Conservation (phyloP, 2,888 invertebrate genomes). For the Ectemnius continuus region DNA sequence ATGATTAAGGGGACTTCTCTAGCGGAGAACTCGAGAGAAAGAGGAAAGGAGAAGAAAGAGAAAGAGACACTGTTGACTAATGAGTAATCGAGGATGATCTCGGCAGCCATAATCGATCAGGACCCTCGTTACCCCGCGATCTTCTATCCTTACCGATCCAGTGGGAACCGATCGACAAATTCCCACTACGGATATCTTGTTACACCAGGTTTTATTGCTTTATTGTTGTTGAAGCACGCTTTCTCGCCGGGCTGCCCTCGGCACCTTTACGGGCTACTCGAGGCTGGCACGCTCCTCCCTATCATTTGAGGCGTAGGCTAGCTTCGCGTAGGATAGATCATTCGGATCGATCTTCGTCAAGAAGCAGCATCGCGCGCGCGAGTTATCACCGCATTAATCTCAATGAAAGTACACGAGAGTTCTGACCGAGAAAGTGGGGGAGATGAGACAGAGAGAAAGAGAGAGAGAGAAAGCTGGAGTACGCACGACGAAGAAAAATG, state of each 20-base stretch:
- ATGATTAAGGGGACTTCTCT: slow-evolving; percentile 38
- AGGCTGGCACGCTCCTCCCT: too few relatives aligned
- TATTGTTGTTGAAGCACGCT: not conserved
- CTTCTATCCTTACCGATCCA: not conserved
- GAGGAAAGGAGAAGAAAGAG: not conserved
- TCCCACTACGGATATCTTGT: not conserved
- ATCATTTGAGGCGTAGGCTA: too few relatives aligned
- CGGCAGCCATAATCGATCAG: slow-evolving; percentile 24
- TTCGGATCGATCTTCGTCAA: too few relatives aligned
- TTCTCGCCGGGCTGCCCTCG: not conserved
- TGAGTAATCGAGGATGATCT: slow-evolving; percentile 53
- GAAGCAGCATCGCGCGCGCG: too few relatives aligned
- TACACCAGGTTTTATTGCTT: not conserved
- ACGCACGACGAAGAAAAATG: too few relatives aligned
- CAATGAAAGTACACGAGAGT: slow-evolving; percentile 37
- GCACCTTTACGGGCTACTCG: not conserved
- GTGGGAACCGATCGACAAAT: not conserved
- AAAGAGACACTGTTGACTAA: slow-evolving; percentile 60
- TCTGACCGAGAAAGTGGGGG: slow-evolving; percentile 36
- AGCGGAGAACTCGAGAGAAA: slow-evolving; percentile 9
- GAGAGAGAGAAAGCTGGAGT: too few relatives aligned
- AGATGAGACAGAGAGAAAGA: slow-evolving; percentile 21
- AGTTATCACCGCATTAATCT: too few relatives aligned
- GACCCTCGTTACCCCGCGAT: slow-evolving; percentile 23
- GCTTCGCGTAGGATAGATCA: too few relatives aligned